Base-by-base conservation (phyloP, 2,797 vertebrate species). In the Spondyliosoma cantharus region DNA sequence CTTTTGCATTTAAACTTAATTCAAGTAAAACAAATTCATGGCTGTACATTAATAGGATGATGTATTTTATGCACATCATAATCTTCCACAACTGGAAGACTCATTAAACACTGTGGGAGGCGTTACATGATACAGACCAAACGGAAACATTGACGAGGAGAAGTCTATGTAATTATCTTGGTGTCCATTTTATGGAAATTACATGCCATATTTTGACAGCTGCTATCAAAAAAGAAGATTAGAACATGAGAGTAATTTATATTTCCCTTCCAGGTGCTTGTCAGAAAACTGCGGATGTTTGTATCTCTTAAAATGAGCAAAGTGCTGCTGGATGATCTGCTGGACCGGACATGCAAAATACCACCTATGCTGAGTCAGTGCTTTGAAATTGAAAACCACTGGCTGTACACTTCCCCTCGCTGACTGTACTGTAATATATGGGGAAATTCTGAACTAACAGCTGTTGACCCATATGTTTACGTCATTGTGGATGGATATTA, bases 151-250 rank as follows among this genome's bases (percentile, higher is more conserved):
- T 75, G 49, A 66, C 17, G 2, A 3, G 59, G 37, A 57, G 53
- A 78, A 8, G 17, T 56, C 52, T 49, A 13, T 60, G 59, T 76
- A 83, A 88, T 90, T 85, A 85, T 78, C 63, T 70, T 13, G 0
- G 81, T 70, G 32, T 69, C 57, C 29, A 71, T 86, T 90, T 87
- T 67, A 83, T 82, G 68, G 61, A 86, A 90, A 87, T 86, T 24
- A 43, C 64, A 71, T 65, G 66, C 82, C 76, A 74, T 32, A 71
- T 50, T 82, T 74, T 72, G 80, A 79, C 85, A 84, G 85, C 69
- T 42, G 16, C 16, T 60, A 67, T 75, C 5, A 15, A 45, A 76
- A 66, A 77, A 66, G 13, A 45, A 3, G 6, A 20, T 25, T 27
- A 13, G 76, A 75, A 80, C 73, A 59, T 7, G 12, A 62, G 37